A percentile compares a stretch with the other conserved stretches of the same genome.
phyloP scores from a whole-genome alignment of 2,797 vertebrate genomes.

The Gymnothorax reevesii region DNA sequence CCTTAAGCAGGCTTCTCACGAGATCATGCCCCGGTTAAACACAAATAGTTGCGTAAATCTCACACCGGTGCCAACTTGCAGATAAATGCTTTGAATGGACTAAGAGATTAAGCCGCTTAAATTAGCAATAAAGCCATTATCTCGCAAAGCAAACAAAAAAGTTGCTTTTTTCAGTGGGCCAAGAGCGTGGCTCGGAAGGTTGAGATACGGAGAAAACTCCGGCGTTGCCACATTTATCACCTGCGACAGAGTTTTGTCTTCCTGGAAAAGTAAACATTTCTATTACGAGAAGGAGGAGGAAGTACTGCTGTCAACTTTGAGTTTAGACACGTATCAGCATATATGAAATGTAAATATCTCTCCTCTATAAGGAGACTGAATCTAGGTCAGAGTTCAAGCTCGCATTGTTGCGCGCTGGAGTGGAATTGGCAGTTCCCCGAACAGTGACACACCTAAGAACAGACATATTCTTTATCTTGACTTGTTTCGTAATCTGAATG shows the following conservation, averaged over 20 bases:
- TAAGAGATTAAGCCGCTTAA: not conserved
- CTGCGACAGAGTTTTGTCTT: not conserved
- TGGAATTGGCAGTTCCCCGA: not conserved
- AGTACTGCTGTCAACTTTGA: not conserved
- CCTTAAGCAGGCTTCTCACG: not conserved
- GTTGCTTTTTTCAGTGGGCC: not conserved
- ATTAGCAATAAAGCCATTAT: not conserved
- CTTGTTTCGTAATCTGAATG: no score
- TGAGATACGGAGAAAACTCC: not conserved
- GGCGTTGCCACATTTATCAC: not conserved
- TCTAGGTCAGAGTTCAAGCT: not conserved
- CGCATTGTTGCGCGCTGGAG: not conserved
- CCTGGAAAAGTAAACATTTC: not conserved
- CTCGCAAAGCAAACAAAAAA: not conserved
- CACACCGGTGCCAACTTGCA: not conserved
- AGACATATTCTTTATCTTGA: no score
- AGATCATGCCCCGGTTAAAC: not conserved
- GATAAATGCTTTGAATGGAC: not conserved
- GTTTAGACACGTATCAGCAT: not conserved
- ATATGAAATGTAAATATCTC: not conserved
- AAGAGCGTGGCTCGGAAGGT: not conserved
- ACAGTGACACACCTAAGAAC: not conserved
- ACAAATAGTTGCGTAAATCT: not conserved
- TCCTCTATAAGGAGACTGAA: not conserved
- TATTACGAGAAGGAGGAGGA: not conserved